Evolutionary conservation across 1,140 invertebrate species (phyloP).

Genomic region (Sitophilus oryzae): DNA sequence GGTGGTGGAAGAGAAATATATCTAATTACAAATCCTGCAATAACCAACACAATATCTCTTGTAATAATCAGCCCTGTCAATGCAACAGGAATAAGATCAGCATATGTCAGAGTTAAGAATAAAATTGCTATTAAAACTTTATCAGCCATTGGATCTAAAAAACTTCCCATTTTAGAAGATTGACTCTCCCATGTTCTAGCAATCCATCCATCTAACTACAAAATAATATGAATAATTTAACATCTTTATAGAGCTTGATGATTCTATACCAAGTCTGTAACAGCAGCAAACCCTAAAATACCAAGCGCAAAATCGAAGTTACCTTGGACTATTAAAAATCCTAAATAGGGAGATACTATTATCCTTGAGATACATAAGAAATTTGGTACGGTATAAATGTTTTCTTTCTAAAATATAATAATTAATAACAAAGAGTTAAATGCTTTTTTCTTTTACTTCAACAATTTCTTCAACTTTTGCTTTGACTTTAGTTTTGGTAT

Average conservation of each 20-base stretch:
- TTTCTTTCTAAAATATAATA: constrained; percentile 63
- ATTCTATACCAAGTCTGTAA: constrained; percentile 73
- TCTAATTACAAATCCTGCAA: constrained; percentile 79
- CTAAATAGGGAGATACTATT: constrained; percentile 75
- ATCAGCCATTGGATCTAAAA: constrained; percentile 96
- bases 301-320: constrained; percentile 68
- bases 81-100: constrained; percentile 76
- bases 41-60: constrained; percentile 77
- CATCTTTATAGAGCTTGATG: constrained; percentile 16
- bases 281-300: constrained; percentile 68
- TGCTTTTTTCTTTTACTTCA: constrained; percentile 46
- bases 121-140: constrained; percentile 88
- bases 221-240: constrained; percentile 23
- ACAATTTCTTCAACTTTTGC: constrained; percentile 62
- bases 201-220: constrained; percentile 91
- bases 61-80: constrained; percentile 79
- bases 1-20: constrained; percentile 85
- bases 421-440: not conserved
- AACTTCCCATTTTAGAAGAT: constrained; percentile 86
- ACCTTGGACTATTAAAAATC: constrained; percentile 69
- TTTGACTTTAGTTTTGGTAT: constrained; percentile 54
- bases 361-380: constrained; percentile 80
- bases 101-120: constrained; percentile 80
- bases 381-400: constrained; percentile 91
- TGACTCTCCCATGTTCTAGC: constrained; percentile 87